Conservation (phyloP, 2,797 vertebrate genomes). For the Huso huso region DNA sequence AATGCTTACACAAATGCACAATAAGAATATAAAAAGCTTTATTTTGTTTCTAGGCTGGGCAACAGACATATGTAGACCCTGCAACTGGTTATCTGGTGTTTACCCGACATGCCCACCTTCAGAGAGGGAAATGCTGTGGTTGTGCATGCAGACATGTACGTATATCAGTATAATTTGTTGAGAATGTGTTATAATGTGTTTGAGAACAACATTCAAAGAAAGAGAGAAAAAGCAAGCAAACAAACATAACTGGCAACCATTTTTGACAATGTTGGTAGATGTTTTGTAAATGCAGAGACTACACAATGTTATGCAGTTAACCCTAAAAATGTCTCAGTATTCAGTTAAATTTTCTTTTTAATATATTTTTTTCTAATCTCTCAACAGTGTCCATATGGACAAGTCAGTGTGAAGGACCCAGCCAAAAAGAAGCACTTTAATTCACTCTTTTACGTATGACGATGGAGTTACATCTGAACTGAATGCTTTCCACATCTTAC, state of each 20-base stretch:
- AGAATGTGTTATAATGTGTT: background rate
- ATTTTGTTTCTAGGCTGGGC: constrained; percentile 53
- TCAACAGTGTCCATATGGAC: constrained; percentile 75
- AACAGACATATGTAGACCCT: constrained; percentile 66
- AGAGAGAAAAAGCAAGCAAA: too few species aligned
- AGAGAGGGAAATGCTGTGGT: constrained; percentile 66
- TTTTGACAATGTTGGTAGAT: too few species aligned
- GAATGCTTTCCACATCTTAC: too few species aligned
- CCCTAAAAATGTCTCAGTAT: too few species aligned
- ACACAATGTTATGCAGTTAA: too few species aligned
- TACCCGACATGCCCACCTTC: constrained; percentile 63
- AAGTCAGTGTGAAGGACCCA: constrained; percentile 72
- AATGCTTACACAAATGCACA: too few species aligned
- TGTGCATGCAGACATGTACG: constrained; percentile 74
- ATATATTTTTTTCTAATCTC: constrained; percentile 38
- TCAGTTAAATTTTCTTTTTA: background rate
- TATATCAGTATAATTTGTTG: constrained; percentile 15
- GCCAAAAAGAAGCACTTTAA: constrained; percentile 68
- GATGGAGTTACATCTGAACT: constrained; percentile 1
- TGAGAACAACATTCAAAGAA: background rate
- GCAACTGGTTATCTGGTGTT: constrained; percentile 59
- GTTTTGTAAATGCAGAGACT: too few species aligned
- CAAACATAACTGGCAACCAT: too few species aligned
- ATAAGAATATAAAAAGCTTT: too few species aligned
- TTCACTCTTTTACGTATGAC: constrained; percentile 59